A percentile compares a stretch with the other conserved stretches of the same genome.
Evolutionary conservation across 2,797 vertebrate species (phyloP).

Genomic region (Leucoraja ocellata): DNA sequence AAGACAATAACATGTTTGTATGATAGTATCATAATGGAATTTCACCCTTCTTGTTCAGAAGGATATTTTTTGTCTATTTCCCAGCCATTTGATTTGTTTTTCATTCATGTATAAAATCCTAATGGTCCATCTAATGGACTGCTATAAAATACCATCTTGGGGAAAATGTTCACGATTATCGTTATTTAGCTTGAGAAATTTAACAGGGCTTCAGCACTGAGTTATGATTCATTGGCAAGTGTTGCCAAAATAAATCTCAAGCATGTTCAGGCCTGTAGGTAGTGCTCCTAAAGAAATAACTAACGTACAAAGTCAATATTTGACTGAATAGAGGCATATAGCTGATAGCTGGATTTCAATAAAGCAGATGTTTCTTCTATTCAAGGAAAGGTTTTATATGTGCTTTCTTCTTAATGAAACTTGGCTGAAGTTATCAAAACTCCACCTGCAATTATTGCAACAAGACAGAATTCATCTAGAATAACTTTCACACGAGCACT

Average conservation of each 20-base stretch:
- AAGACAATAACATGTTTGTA: not conserved
- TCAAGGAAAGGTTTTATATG: not conserved
- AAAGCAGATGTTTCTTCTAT: not conserved
- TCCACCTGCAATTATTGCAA: not conserved
- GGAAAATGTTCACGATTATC: not conserved
- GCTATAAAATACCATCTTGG: not conserved
- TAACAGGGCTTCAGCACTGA: conserved; percentile 8
- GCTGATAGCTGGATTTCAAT: not conserved
- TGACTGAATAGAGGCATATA: not conserved
- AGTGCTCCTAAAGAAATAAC: not conserved
- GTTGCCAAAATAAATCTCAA: conserved; percentile 17
- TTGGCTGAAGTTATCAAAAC: not conserved
- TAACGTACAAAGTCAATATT: not conserved
- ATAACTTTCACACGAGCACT: not conserved
- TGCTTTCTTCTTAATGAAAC: not conserved
- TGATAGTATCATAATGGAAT: conserved; percentile 13
- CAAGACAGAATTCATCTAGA: not conserved
- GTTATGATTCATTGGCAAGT: not conserved
- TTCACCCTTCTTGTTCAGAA: not conserved
- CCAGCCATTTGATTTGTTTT: not conserved
- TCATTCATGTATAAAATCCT: not conserved
- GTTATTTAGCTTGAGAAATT: not conserved
- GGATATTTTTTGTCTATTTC: not conserved
- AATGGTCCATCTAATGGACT: not conserved
- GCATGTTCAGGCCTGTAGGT: not conserved